Base-by-base conservation (phyloP, 2,888 invertebrate species). In the Elgonia sp. region DNA sequence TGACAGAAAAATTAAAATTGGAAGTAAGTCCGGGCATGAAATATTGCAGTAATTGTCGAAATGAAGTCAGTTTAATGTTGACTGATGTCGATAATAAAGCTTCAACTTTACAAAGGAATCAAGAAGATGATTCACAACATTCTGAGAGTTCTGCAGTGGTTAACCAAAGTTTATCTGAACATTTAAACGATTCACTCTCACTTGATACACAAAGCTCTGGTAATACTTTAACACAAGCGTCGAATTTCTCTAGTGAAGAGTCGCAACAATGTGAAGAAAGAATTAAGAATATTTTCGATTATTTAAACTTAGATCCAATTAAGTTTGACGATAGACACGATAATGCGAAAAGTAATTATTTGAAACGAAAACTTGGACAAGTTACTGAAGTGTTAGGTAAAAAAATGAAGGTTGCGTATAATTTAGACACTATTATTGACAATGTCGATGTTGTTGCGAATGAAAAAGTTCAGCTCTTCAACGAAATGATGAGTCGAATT, bases 21-120 rank as follows among this genome's bases (percentile, higher is more conserved):
- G 20, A 40, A 18, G n/a, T 73, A 40, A 42, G 40, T 21, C 60
- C 73, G 18, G 73, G 73, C 0, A 57, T 73, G 72, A 53, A 72
- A 20, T n/a, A 7, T 53, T 73, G 42, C 18, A 7, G 60, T n/a
- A 18, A 46, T 14, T 73, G 72, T 55, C 7, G 6, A 20, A 3
- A 5, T 7, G 9, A 60, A 18, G 21, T 60, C 8, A 21, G 8
- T 21, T 3, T 21, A n/a, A 18, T 7, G 14, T 20, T 60, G 14
- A 18, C 14, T 20, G 21, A 60, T 6, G 14, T 65, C n/a, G n/a
- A 39, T 10, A 14, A 39, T 7, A 65, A 39, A 39, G 39, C 6
- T 29, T 7, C 62, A 21, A 62, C 62, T 20, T 62, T 21, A 20
- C 21, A 62, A 62, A 29, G 6, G 21, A 16, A 6, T 21, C 12